Evolutionary conservation across 2,888 invertebrate species (phyloP), one percentile per base, ranked within the genome.

Genomic region (Caenorhabditis panamensis): DNA sequence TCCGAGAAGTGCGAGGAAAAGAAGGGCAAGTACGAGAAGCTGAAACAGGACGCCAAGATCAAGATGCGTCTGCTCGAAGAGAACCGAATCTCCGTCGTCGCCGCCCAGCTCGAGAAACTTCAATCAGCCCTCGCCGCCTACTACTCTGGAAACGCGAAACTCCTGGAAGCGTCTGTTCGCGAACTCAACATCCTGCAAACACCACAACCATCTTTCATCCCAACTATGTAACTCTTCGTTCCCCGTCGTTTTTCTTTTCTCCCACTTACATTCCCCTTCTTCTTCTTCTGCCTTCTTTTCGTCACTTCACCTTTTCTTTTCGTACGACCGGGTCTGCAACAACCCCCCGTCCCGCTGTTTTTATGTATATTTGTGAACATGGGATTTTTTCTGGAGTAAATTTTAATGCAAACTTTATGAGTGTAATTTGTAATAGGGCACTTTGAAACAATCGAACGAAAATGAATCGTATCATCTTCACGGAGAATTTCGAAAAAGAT

Each of bases 31-130:
- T 98, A 97, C 93, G 97, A 97, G 92, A 95, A 95, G 85, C 93
- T 98, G 81, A 93, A 97, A 64, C 94, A 95, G 78, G 98, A 99
- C 93, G 96, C 97, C 82, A 94, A 95, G 82, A 95, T 98, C 89
- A 98, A 98, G 93, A 94, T 98, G 92, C 95, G 95, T 92, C 95
- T 98, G 92, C 93, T 98, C 88, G 96, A 98, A 92, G 98, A 98
- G 93, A 98, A 98, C 93, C 92, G 97, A 96, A 95, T 97, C 89
- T 97, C 76, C 16, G 86, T 86, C 24, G 80, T 86, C 20, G 76
- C 82, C 16, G 41, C 56, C 13, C 86, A 86, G 49, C 63, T 86
- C 51, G 86, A 86, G 66, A 86, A 84, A 63, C 78, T 86, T 11
- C 86, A 86, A 51, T 69, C 76, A 2, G 84, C 86, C 4, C 82